Evolutionary conservation across 1,140 invertebrate species (phyloP).

Genomic region (Melipona quadrifasciata): DNA sequence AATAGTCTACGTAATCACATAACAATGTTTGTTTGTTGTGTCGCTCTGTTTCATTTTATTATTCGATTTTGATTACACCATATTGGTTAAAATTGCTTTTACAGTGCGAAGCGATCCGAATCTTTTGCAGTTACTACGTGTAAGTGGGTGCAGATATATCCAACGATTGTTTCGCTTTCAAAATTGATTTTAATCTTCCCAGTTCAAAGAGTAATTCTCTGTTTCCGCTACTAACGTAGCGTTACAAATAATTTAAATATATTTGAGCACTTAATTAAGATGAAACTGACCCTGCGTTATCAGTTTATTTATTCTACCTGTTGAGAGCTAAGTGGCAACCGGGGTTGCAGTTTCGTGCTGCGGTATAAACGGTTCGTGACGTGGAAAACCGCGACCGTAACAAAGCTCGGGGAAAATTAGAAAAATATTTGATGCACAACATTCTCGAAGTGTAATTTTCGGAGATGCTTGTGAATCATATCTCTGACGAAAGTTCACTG

Average conservation of each 20-base stretch:
- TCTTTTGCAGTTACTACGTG: not conserved
- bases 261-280: not conserved
- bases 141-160: not conserved
- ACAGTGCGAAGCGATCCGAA: not conserved
- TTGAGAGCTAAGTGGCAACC: not conserved
- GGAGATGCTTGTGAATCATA: not conserved
- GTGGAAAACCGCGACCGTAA: not conserved
- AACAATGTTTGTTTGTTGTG: not conserved
- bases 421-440: not conserved
- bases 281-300: not conserved
- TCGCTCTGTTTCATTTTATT: not conserved
- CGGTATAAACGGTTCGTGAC: not conserved
- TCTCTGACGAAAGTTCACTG: not conserved
- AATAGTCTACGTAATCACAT: not conserved
- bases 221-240: not conserved
- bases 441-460: not conserved
- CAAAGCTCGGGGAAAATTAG: not conserved
- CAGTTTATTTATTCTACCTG: slow-evolving; percentile 17
- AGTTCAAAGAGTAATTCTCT: not conserved
- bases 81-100: not conserved
- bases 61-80: not conserved
- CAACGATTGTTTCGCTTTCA: not conserved
- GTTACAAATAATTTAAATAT: not conserved
- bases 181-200: not conserved
- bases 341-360: slow-evolving; percentile 1